These are phyloP conservation scores for Azemiops feae DNA, from an alignment of 2,113 vertebrate genomes.

Conservation along the genomic window DNA sequence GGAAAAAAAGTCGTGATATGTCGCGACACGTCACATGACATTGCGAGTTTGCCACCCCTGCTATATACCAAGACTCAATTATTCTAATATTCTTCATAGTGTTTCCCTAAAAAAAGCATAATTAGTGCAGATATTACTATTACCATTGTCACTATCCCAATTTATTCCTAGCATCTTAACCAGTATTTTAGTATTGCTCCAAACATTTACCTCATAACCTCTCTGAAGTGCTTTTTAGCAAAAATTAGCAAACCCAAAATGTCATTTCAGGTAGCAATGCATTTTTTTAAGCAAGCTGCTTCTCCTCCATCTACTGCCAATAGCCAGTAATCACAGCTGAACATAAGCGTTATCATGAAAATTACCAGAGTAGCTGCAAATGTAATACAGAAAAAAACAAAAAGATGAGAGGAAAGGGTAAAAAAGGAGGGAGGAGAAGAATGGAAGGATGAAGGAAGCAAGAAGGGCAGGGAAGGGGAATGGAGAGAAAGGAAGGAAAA, in stretches of 20 bases:
- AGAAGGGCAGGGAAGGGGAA: background rate
- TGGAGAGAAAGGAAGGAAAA: background rate
- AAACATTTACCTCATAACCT: background rate
- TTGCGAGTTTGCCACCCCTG: no score
- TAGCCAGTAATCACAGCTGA: slow-evolving; percentile 3
- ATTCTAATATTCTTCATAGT: background rate
- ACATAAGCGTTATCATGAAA: background rate
- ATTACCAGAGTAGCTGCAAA: background rate
- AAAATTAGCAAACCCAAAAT: background rate
- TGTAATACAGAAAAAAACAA: background rate
- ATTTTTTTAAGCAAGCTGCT: background rate
- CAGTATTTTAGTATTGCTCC: background rate
- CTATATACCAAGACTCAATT: background rate
- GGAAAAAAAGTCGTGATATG: no score
- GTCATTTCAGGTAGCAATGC: background rate
- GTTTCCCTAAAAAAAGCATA: background rate
- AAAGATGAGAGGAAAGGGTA: background rate
- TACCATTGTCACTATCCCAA: background rate
- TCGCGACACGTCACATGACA: no score
- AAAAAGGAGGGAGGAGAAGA: background rate
- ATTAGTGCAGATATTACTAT: background rate
- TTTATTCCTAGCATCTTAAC: background rate
- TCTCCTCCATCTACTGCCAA: slow-evolving; percentile 16
- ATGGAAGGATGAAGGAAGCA: background rate
- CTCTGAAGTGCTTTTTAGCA: background rate